Conservation (phyloP, 1,140 invertebrate species). For the Trichonephila clavipes region DNA sequence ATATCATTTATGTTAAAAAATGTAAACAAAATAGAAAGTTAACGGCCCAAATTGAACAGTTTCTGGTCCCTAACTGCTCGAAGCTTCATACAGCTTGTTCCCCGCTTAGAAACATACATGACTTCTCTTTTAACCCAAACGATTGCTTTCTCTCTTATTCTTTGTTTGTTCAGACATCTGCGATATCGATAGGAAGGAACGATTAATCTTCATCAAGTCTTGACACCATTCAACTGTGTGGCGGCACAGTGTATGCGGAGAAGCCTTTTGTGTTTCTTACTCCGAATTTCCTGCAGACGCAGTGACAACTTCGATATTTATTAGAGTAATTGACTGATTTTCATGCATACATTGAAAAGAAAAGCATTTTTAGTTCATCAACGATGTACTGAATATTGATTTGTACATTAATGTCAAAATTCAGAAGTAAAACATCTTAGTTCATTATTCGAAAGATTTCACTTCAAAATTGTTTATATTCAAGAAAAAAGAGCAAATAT, state of each 20-base stretch:
- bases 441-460: no score
- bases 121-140: conserved; percentile 74
- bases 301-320: neutral
- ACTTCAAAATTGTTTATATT: no score
- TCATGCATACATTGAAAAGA: neutral
- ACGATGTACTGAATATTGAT: neutral
- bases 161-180: conserved; percentile 64
- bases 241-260: neutral
- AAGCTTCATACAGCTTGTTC: conserved; percentile 46
- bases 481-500: no score
- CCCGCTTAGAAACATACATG: conserved; percentile 57
- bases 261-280: conserved; percentile 12
- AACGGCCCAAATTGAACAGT: no score
- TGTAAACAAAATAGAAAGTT: no score
- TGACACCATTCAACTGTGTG: conserved; percentile 42
- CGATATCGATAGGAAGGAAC: conserved; percentile 69
- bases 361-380: neutral
- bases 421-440: no score
- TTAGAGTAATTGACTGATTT: neutral
- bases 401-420: neutral
- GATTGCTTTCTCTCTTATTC: conserved; percentile 59
- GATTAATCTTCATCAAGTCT: conserved; percentile 74
- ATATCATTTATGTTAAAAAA: no score
- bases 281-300: neutral
- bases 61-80: no score